Evolutionary conservation across 2,888 invertebrate species (phyloP), one percentile per base, ranked within the genome.

Genomic region (Lysandra bellargus): DNA sequence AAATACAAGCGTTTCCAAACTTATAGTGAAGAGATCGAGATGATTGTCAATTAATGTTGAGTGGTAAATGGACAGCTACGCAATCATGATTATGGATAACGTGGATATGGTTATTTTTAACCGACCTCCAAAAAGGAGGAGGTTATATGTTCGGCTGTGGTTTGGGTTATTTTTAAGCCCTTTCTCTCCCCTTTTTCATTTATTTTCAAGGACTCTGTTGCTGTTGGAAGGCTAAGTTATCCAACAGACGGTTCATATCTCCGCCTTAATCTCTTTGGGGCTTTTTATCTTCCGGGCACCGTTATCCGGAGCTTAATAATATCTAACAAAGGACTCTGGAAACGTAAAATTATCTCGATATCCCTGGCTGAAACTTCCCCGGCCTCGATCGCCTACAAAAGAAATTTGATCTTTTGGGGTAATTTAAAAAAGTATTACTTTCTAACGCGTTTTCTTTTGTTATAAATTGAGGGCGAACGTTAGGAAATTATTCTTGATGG

Each of bases 211-310:
- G n/a, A 61, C 23, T 61, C 1, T 57, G 57, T n/a, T 60, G n/a
- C n/a, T n/a, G 5, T 60, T 53, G 14, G 53, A 14, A 53, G 60
- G 3, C 23, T 3, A 61, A 61, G 64, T 9, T 64, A 23, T 12
- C 61, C 23, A 30, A 30, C 30, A 64, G 64, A 64, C 64, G 23
- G 30, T 64, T 30, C 12, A 30, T 30, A 64, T 64, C 64, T 30
- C 30, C 12, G 23, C 12, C 30, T 61, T 23, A 64, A 64, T 64
- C 64, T 30, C 64, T 30, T 30, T 64, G 64, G 64, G 79, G 72
- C 79, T 81, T 81, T 81, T 81, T 81, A 79, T 81, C 80, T 81
- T 81, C 49, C 75, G 44, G 75, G 14, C 6, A 57, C 33, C 53
- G 76, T 33, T 76, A 57, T 76, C 57, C 4, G 53, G 76, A 53